Evolutionary conservation across 2,888 invertebrate genomes (phyloP).

Genomic region (Reticulitermes lucifugus): DNA sequence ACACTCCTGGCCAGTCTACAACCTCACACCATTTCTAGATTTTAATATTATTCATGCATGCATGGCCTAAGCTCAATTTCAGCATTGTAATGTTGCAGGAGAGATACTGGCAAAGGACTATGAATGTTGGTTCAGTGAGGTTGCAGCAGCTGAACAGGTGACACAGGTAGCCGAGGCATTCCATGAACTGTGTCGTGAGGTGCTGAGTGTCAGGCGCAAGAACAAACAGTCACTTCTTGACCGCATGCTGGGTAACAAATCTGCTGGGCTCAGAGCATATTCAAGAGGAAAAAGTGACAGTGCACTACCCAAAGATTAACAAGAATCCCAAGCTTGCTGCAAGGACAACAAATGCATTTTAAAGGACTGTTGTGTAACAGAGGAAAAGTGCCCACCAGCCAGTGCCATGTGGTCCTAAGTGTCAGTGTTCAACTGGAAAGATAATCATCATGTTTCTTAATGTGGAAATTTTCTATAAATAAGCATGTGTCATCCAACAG

Average conservation of each 20-base stretch:
- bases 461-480: too few species aligned
- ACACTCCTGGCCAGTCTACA: too few species aligned
- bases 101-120: slow-evolving; percentile 89
- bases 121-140: slow-evolving; percentile 89
- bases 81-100: slow-evolving; percentile 57
- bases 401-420: too few species aligned
- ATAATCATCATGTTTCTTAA: too few species aligned
- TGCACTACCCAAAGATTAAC: slow-evolving; percentile 82
- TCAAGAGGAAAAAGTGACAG: slow-evolving; percentile 90
- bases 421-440: too few species aligned
- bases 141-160: slow-evolving; percentile 88
- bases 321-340: not conserved
- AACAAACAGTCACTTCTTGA: slow-evolving; percentile 86
- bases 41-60: too few species aligned
- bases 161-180: slow-evolving; percentile 86
- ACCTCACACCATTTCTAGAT: too few species aligned
- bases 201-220: slow-evolving; percentile 80
- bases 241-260: slow-evolving; percentile 84
- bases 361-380: too few species aligned
- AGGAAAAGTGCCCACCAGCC: too few species aligned
- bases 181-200: slow-evolving; percentile 86
- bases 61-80: too few species aligned
- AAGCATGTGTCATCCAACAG: too few species aligned
- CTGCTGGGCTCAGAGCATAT: slow-evolving; percentile 76
- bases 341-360: too few species aligned